Evolutionary conservation across 2,888 invertebrate genomes (phyloP).

Genomic region (Rhagium mordax): DNA sequence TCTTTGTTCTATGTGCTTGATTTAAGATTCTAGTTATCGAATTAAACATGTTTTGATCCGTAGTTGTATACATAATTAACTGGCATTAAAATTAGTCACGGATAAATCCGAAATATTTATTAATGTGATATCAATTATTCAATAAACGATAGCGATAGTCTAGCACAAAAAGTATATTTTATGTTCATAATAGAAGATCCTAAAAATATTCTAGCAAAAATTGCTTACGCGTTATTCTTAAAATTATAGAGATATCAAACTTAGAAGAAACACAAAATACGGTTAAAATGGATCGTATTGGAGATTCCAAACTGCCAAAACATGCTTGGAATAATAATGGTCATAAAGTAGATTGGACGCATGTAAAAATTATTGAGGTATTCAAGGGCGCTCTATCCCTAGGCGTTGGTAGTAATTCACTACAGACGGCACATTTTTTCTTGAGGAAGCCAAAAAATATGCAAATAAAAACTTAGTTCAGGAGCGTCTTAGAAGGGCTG

Average conservation of each 20-base stretch:
- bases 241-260: neutral
- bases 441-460: neutral
- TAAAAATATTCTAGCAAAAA: neutral
- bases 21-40: too few relatives aligned
- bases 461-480: neutral
- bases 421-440: constrained; percentile 12
- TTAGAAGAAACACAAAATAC: constrained; percentile 18
- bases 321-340: constrained; percentile 22
- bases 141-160: neutral
- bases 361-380: constrained; percentile 34
- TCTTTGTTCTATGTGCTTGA: too few relatives aligned
- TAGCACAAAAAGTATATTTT: neutral
- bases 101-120: neutral
- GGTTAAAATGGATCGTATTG: constrained; percentile 30
- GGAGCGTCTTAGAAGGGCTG: neutral
- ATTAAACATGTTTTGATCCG: too few relatives aligned
- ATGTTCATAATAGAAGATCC: neutral
- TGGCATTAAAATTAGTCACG: neutral
- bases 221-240: neutral
- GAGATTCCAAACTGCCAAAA: constrained; percentile 17
- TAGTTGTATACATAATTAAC: too few relatives aligned
- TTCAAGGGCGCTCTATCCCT: constrained; percentile 16
- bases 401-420: constrained; percentile 21
- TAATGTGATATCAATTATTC: neutral
- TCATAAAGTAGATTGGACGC: constrained; percentile 26